These are phyloP conservation scores for Clarias macrocephalus DNA, from an alignment of 2,113 vertebrate genomes.

Conservation along the genomic window DNA sequence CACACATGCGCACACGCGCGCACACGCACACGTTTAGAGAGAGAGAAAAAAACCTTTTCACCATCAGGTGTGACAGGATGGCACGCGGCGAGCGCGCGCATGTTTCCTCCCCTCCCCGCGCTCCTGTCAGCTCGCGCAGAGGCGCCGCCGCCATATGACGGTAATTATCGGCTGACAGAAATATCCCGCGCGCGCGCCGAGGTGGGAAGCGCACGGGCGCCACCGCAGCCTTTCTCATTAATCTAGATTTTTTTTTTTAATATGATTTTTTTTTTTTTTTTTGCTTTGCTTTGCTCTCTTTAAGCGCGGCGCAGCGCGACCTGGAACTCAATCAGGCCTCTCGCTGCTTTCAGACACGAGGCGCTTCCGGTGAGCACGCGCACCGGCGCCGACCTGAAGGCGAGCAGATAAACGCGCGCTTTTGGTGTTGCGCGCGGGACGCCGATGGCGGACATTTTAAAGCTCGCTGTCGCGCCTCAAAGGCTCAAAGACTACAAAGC, in stretches of 20 bases:
- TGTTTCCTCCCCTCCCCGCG: constrained; percentile 62
- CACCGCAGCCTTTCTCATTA: constrained; percentile 83
- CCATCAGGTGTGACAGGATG: constrained; percentile 75
- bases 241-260: constrained; percentile 74
- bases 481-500: constrained; percentile 31
- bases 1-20: constrained; percentile 1
- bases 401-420: constrained; percentile 70
- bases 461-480: constrained; percentile 6
- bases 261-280: background rate
- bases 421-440: constrained; percentile 34
- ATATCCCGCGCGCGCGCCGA: constrained; percentile 89
- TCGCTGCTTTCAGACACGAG: constrained; percentile 68
- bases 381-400: constrained; percentile 61
- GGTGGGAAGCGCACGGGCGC: constrained; percentile 90
- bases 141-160: constrained; percentile 87
- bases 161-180: constrained; percentile 98
- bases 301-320: constrained; percentile 77
- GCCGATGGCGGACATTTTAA: constrained; percentile 1
- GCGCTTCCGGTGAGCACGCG: constrained; percentile 12
- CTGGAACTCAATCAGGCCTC: constrained; percentile 80
- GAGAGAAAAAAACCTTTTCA: constrained; percentile 49
- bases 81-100: constrained; percentile 67
- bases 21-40: background rate
- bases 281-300: constrained; percentile 69
- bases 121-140: constrained; percentile 81